Base-by-base conservation (phyloP, 2,888 invertebrate species). In the Parasteatoda lunata region DNA sequence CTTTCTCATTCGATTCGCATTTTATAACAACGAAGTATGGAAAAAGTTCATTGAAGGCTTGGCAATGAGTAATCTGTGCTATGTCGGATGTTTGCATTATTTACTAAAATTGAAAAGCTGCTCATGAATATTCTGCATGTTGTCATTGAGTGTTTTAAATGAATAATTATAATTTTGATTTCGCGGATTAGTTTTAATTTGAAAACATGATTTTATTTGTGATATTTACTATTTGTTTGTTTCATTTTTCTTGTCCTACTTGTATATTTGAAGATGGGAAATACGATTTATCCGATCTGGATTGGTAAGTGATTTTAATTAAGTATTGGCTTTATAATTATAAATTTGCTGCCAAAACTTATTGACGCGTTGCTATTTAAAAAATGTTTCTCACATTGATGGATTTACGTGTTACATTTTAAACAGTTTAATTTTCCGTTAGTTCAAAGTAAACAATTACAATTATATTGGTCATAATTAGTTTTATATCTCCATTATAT, bases 261-360 rank as follows among this genome's bases (percentile, higher is more conserved):
- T 80, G 85, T 68, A 68, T 77, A 45, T 85, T 85, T 65, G 51
- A 77, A 13, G 72, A 80, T 51, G 80, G 80, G 49, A 80, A 80
- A 80, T 80, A 85, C n/a, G 85, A 85, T 85, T 45, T 85, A 54
- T 85, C 85, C 48, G 49, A 70, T 6, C 49, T 85, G 13, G 66
- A 85, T 52, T 80, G 69, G 85, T 85, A 71, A 85, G 78, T 80
- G 30, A 30, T 30, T 30, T 30, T 30, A 30, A 30, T 30, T 30
- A 30, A 30, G 30, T 30, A 30, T 30, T 30, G 1, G 30, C 30
- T 30, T 30, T 30, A 2, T 30, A 30, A 30, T 30, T 30, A 30
- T 30, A 30, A 30, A 30, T 30, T 30, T 30, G 30, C 30, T 30
- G 30, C 30, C 30, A 30, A 30, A 30, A 2, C 30, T 30, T 30